Evolutionary conservation across 2,797 vertebrate genomes (phyloP), one percentile per base, ranked within the genome.

Genomic region (Pelochelys cantorii): DNA sequence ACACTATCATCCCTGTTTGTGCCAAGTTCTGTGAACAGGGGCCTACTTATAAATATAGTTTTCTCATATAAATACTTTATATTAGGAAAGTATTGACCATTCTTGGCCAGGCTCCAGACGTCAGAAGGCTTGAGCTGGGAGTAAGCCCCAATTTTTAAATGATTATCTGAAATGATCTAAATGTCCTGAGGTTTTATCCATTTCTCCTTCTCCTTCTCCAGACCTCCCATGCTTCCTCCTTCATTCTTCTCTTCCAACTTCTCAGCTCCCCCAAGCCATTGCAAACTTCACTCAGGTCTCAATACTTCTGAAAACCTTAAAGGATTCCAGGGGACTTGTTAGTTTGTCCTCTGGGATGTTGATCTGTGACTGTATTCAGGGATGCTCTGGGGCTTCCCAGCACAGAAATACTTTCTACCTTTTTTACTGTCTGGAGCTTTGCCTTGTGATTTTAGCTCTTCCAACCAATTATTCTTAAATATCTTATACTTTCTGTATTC

Each of bases 161-260:
- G 60, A 85, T 11, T 80, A 20, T 75, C n/a, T 92, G 27, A 88
- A 54, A 23, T 90, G 93, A 90, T 74, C 68, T 62, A 5, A 1
- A 5, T 59, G 3, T 65, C 85, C 22, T 55, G 6, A 2, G 48
- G 5, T 88, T 88, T 65, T 25, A 53, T 74, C 15, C 74, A 12
- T 78, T 80, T 54, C 4, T 83, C 15, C 84, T 71, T 88, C 60
- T 14, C 60, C 7, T 1, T 75, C 10, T 10, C 85, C 79, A 27
- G 25, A 78, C 15, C 10, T 62, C 87, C 48, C 1, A 42, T 74
- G 25, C 48, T 68, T 25, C 22, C 54, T 83, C 13, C 53, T 83
- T 37, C 56, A 65, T 3, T 54, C 1, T 0, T 55, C 77, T 80
- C 79, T 85, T 34, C 52, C 74, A 2, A 22, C 29, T 2, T 75